Base-by-base conservation (phyloP, 1,140 invertebrate species). In the Lerema accius region DNA sequence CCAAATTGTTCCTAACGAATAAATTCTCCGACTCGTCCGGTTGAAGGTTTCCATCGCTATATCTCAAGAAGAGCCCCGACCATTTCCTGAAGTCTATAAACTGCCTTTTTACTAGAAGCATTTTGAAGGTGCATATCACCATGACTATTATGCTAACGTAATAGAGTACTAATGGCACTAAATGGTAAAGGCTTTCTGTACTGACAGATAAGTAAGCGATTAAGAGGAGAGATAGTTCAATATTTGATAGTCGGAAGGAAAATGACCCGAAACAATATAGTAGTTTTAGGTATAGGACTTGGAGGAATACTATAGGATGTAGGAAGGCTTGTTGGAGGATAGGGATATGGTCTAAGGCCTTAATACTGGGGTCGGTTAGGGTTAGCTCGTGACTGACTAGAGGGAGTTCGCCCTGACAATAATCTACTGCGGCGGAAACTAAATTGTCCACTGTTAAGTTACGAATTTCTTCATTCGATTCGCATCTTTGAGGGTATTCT, bases 1-100 rank as follows among this genome's bases (percentile, higher is more conserved):
- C 94, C 15, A 97, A 83, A 74, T 97, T 96, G 71, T 96, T 97
- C 17, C 94, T 91, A n/a, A 96, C 94, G 67, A 96, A 97, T 42
- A 95, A 93, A 78, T 95, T 95, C 66, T 97, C 95, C 0, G 96
- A 96, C 65, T 96, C 94, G 6, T 95, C 93, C 0, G 96, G 92
- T 72, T 96, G 94, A 0, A 96, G 85, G 75, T 93, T 94, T 0
- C 92, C 89, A 65, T 93, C 92, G 64, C 90, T 92, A 67, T 96
- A 96, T 42, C 93, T 93, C 1, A 96, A 83, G 62, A 96, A 96
- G 0, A 97, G 76, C 5, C 94, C 94, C 0, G 96, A 96, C 96
- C 96, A 96, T 56, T 95, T 93, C 0, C 95, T 91, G 70, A 96
- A 96, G 74, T 96, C 93, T 13, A 93, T 92, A 43, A 95, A 94